Evolutionary conservation across 2,888 invertebrate species (phyloP), one percentile per base, ranked within the genome.

Genomic region (Cloeon dipterum): DNA sequence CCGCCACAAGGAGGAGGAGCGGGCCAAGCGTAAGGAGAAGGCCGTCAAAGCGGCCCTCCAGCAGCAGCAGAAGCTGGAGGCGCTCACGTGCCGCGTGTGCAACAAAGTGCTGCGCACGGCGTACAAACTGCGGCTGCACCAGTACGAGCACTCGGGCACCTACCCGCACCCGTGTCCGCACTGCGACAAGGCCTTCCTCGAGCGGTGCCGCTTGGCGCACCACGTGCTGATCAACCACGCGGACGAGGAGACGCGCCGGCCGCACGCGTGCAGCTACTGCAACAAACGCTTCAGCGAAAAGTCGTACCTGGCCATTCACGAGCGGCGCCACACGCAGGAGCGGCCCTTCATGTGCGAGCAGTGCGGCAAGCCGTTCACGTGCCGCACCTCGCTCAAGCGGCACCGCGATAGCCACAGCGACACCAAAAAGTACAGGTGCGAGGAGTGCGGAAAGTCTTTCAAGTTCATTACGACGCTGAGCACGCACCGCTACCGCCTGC

Each of bases 341-440:
- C 5, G 29, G 16, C 29, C 29, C 16, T 29, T 14, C 16, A 29
- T 29, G 7, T 29, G 29, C 16, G 29, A 29, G n/a, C 29, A 29
- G n/a, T 29, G 29, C 16, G 29, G 29, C n/a, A 29, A 29, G 14
- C 16, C 29, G n/a, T 29, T 29, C 29, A n/a, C 29, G 5, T 29
- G 29, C 29, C 8, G 29, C 7, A 29, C n/a, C 14, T 29, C 29
- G 5, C 29, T 29, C 14, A 29, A 29, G 29, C n/a, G 29, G 7
- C 29, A 29, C n/a, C n/a, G 29, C 14, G 29, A 29, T 29, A 14
- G 29, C n/a, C 29, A 29, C 29, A 29, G 29, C 29, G 29, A 29
- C 7, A 16, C 16, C n/a, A 29, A 29, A 29, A 29, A 29, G 16
- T 29, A 29, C 16, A 29, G 29, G 14, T 29, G 29, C 14, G 29